Evolutionary conservation across 2,888 invertebrate genomes (phyloP), one percentile per base, ranked within the genome.

Genomic region (Dendrolimus pini): DNA sequence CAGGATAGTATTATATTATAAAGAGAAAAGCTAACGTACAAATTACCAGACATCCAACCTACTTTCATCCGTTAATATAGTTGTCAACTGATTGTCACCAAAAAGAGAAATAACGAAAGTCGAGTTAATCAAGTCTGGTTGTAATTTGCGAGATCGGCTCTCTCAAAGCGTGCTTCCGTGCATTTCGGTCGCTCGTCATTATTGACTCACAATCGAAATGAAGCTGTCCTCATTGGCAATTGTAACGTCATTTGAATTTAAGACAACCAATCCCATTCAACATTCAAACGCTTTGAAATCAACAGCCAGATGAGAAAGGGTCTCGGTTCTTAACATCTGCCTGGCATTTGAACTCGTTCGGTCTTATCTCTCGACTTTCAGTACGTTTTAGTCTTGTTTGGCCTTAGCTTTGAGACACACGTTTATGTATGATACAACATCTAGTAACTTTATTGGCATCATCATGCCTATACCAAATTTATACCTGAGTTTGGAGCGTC

Each of bases 141-240:
- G 30, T 30, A 30, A 30, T 30, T 30, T 30, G 30, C 30, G 30
- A 30, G 75, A 74, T 69, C 47, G 47, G 47, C 47, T 47, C 72
- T 72, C 71, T 80, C 79, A 85, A 85, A 83, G 78, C 70, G 66
- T 60, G 65, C 69, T 69, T 66, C 69, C 63, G 70, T 69, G 69
- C 74, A 10, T 47, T 47, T 61, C 59, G 72, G 68, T 86, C 30
- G 30, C 30, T 74, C 77, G 86, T 88, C 89, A 88, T 82, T 78
- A 84, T 89, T 78, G 86, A 85, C 84, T 78, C 77, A 78, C 77
- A 78, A 83, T 82, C 87, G 83, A 89, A 89, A 89, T 90, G 89
- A 89, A 89, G 88, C 89, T 84, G 90, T 90, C 88, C 80, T 78
- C 79, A 82, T 71, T 71, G 79, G 82, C 88, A 88, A 90, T 89